Conservation (phyloP, 2,888 invertebrate species). For the Xestoiulus laeticollis region DNA sequence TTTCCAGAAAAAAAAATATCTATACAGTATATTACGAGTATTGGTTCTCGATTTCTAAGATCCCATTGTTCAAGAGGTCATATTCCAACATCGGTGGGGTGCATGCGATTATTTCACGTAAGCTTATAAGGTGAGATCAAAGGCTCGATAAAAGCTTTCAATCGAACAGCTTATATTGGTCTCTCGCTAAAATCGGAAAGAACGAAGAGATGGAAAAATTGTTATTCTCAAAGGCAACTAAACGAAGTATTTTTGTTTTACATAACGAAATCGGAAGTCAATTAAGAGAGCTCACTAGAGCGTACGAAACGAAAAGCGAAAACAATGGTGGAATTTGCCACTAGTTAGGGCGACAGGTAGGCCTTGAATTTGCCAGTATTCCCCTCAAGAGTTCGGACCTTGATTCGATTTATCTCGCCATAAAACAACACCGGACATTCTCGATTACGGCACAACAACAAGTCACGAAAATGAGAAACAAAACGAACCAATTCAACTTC, state of each 20-base stretch:
- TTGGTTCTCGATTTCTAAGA: neutral
- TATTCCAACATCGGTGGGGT: neutral
- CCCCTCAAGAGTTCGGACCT: neutral
- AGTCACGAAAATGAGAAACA: neutral
- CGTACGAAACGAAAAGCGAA: conserved; percentile 2
- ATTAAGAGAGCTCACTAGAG: neutral
- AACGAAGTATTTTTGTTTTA: neutral
- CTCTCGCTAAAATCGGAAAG: neutral
- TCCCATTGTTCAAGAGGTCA: neutral
- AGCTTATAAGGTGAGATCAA: neutral
- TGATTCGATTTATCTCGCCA: neutral
- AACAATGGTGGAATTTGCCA: conserved; percentile 28
- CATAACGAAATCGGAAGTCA: neutral
- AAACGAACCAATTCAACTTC: conserved; percentile 52
- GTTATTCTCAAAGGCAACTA: neutral
- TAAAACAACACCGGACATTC: neutral
- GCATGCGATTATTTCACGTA: conserved; percentile 40
- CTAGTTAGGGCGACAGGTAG: conserved; percentile 10
- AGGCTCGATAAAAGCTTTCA: neutral
- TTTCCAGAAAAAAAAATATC: neutral
- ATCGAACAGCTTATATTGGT: neutral
- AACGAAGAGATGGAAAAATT: neutral
- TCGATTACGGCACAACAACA: neutral
- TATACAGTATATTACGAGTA: neutral
- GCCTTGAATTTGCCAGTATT: neutral